Evolutionary conservation across 1,140 invertebrate species (phyloP).

Genomic region (Drosophila takahashii): DNA sequence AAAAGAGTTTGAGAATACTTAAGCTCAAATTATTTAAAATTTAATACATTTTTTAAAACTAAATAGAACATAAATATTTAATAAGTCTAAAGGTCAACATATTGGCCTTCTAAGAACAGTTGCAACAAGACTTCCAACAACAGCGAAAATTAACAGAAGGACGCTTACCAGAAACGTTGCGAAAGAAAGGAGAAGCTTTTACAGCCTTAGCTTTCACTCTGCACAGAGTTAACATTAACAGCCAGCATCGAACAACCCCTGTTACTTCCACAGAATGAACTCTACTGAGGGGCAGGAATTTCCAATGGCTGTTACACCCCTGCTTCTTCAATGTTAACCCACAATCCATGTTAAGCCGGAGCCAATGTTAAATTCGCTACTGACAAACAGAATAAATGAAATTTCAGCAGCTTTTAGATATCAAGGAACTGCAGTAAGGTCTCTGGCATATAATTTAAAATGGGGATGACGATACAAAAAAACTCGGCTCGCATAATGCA

Average conservation of each 20-base stretch:
- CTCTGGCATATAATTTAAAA: constrained; percentile 33
- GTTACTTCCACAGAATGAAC: constrained; percentile 65
- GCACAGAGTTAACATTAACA: neutral
- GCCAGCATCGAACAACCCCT: neutral
- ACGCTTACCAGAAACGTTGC: neutral
- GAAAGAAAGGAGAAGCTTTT: neutral
- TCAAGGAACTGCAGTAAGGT: constrained; percentile 32
- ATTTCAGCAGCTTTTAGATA: constrained; percentile 33
- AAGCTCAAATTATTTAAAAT: too few species aligned
- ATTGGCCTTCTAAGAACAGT: neutral
- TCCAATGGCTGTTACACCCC: constrained; percentile 52
- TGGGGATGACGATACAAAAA: constrained; percentile 16
- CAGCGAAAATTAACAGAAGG: constrained; percentile 2
- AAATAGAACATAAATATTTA: neutral
- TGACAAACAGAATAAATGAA: constrained; percentile 40
- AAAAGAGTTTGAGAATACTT: too few species aligned
- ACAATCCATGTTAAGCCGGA: constrained; percentile 1
- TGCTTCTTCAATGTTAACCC: neutral
- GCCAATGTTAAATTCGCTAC: constrained; percentile 1
- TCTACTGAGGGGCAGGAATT: constrained; percentile 29
- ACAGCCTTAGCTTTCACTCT: neutral
- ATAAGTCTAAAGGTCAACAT: neutral
- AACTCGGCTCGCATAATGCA: constrained; percentile 58
- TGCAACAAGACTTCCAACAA: neutral
- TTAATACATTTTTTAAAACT: too few species aligned